phyloP scores from a whole-genome alignment of 2,888 invertebrate species.

The Tolmerus cingulatus region DNA sequence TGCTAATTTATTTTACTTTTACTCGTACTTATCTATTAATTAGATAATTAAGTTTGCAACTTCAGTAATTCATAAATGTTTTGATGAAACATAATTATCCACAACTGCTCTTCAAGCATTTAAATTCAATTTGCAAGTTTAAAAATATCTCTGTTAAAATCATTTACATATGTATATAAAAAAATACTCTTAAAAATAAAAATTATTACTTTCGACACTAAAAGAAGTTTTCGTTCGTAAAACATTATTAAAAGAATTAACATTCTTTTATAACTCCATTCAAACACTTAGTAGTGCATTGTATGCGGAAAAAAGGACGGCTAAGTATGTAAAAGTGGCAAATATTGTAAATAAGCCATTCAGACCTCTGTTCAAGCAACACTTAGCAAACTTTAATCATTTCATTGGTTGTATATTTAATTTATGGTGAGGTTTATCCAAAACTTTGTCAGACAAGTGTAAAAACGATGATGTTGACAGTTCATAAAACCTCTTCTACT shows the following conservation, averaged over 20 bases:
- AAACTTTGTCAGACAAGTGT: neutral
- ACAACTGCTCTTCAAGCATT: neutral
- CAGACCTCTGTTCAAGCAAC: neutral
- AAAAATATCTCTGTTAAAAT: neutral
- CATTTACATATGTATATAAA: neutral
- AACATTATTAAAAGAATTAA: neutral
- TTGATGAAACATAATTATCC: neutral
- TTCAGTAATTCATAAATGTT: neutral
- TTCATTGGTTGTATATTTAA: neutral
- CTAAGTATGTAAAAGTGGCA: slow-evolving; percentile 30
- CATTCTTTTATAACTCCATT: neutral
- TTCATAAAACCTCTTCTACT: neutral
- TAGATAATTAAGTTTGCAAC: neutral
- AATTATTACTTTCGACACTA: neutral
- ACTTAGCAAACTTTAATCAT: slow-evolving; percentile 24
- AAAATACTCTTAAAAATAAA: neutral
- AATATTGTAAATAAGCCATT: neutral
- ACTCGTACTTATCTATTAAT: neutral
- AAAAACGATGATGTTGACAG: neutral
- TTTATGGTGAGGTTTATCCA: neutral
- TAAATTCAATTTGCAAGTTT: neutral
- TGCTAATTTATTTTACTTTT: neutral
- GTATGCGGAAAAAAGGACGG: slow-evolving; percentile 30
- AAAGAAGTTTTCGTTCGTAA: neutral
- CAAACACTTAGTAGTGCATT: neutral